These are phyloP conservation scores for Actinopyga echinites DNA, from an alignment of 53 echinoderm and acorn worm genomes.

Conservation along the genomic window DNA sequence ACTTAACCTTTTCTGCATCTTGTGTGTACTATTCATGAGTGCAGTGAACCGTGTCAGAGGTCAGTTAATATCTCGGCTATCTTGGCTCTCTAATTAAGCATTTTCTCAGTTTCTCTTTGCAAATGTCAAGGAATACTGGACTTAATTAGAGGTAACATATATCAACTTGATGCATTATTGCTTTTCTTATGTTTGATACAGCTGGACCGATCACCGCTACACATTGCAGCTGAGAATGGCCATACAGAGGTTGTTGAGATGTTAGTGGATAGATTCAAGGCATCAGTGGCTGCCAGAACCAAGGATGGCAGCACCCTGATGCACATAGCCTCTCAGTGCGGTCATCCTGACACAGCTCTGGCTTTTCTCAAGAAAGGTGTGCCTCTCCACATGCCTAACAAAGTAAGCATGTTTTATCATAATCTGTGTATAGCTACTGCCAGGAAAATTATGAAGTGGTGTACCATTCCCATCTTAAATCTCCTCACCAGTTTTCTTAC, in stretches of 20 bases:
- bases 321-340: constrained; percentile 97
- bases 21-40: no score
- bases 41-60: no score
- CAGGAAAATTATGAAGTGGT: no score
- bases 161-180: neutral
- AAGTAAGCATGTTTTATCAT: constrained; percentile 54
- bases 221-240: constrained; percentile 95
- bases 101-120: neutral
- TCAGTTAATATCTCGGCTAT: no score
- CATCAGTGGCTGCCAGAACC: constrained; percentile 86
- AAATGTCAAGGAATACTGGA: neutral
- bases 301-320: constrained; percentile 97
- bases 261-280: constrained; percentile 95
- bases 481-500: no score
- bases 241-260: constrained; percentile 86
- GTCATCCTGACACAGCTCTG: constrained; percentile 91
- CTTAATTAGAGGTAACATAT: neutral
- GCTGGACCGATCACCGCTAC: constrained; percentile 92
- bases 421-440: no score
- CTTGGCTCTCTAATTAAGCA: neutral
- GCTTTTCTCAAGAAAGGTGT: constrained; percentile 99
- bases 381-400: constrained; percentile 98
- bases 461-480: no score
- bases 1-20: no score
- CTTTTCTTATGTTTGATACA: neutral